A percentile compares a stretch with the other conserved stretches of the same genome.
These are phyloP conservation scores for Lindbergichthys nudifrons DNA, from an alignment of 2,797 vertebrate species.

Conservation along the genomic window DNA sequence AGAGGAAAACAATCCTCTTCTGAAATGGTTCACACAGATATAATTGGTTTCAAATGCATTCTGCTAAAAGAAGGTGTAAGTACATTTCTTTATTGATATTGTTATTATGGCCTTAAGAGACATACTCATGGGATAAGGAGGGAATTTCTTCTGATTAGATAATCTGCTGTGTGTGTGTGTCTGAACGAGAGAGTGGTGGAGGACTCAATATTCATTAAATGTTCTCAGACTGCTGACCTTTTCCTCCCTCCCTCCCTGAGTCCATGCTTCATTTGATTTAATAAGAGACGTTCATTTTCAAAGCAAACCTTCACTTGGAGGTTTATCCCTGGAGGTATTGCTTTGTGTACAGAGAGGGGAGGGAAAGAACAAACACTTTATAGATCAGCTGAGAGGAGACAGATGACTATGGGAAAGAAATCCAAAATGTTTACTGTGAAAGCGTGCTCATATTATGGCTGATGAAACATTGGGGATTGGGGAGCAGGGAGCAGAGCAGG, in stretches of 20 bases:
- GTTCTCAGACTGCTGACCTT: constrained; percentile 77
- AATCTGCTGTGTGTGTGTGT: constrained; percentile 15
- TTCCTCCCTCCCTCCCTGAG: constrained; percentile 57
- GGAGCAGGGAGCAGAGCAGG: too few species aligned
- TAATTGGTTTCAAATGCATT: background rate
- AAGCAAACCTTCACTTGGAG: constrained; percentile 68
- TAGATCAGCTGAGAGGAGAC: constrained; percentile 41
- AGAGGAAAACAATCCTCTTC: background rate
- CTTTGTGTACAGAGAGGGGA: constrained; percentile 47
- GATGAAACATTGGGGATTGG: too few species aligned
- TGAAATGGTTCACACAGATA: background rate
- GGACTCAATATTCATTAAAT: constrained; percentile 78
- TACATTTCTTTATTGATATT: background rate
- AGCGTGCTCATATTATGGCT: too few species aligned
- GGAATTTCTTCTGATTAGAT: constrained; percentile 27
- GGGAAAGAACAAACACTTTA: constrained; percentile 29
- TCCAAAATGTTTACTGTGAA: too few species aligned
- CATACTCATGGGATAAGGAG: background rate
- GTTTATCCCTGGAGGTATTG: constrained; percentile 60
- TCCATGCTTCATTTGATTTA: constrained; percentile 79
- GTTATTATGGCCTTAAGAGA: background rate
- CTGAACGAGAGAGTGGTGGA: constrained; percentile 7
- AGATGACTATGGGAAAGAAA: constrained; percentile 15
- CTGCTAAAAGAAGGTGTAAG: background rate
- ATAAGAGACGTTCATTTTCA: constrained; percentile 77